Percentiles rank a stretch among this genome's conserved stretches.
Conservation (phyloP, 2,113 vertebrate species). For the Capra hircus region DNA sequence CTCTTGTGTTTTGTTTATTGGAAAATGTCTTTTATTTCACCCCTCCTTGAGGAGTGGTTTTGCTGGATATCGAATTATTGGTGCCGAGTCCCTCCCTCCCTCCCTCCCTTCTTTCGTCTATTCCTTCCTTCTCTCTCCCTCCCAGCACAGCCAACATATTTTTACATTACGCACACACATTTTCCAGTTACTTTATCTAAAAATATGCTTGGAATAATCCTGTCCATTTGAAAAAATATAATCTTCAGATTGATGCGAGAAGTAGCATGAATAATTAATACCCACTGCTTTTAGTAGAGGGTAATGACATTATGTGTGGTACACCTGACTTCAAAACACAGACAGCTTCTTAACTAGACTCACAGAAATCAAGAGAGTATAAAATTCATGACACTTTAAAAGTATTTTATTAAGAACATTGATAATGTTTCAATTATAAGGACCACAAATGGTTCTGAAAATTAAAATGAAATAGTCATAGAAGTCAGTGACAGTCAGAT, state of each 20-base stretch:
- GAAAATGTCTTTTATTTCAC: neutral
- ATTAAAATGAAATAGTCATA: constrained; percentile 52
- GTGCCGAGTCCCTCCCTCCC: neutral
- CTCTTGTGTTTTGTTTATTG: neutral
- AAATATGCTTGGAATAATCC: constrained; percentile 1
- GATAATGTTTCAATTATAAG: constrained; percentile 39
- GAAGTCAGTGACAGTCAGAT: neutral
- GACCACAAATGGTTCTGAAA: constrained; percentile 36
- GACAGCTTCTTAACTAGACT: constrained; percentile 33
- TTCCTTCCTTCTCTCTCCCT: neutral
- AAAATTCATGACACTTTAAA: constrained; percentile 36
- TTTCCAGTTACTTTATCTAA: constrained; percentile 28
- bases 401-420: constrained; percentile 16
- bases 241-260: constrained; percentile 19
- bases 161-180: neutral
- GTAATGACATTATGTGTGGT: neutral
- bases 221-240: constrained; percentile 35
- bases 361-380: neutral
- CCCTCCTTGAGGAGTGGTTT: neutral
- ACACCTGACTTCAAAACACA: constrained; percentile 11
- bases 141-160: neutral
- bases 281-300: neutral
- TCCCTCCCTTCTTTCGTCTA: too few species aligned
- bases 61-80: neutral
- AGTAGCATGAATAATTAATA: constrained; percentile 30